Percentiles rank a stretch among this genome's conserved stretches.
Evolutionary conservation across 2,888 invertebrate species (phyloP).

Genomic region (Caenorhabditis angaria): DNA sequence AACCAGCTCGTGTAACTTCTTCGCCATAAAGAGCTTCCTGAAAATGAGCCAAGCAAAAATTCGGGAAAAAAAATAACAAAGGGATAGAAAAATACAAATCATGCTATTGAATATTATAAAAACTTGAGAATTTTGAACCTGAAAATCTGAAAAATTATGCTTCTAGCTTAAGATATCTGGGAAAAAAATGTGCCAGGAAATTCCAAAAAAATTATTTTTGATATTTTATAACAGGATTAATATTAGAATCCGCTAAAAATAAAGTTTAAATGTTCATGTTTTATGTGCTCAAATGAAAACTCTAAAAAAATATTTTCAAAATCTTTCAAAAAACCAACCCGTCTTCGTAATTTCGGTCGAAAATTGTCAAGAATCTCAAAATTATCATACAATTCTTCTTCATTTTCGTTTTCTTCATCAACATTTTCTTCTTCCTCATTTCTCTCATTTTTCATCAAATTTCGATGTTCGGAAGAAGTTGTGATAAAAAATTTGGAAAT

Average conservation of each 20-base stretch:
- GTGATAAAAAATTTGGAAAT: conserved; percentile 42
- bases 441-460: not conserved
- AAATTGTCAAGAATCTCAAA: conserved; percentile 16
- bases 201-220: not conserved
- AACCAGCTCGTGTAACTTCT: conserved; percentile 44
- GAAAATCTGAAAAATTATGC: not conserved
- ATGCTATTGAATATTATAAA: no score
- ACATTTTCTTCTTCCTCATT: not conserved
- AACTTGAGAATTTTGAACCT: conserved; percentile 3
- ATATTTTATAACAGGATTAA: not conserved
- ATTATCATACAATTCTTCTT: conserved; percentile 18
- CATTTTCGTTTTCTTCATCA: conserved; percentile 8
- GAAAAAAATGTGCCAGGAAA: conserved; percentile 4
- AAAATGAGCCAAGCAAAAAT: conserved; percentile 15
- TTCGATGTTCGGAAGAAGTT: not conserved
- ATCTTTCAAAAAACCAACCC: conserved; percentile 14
- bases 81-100: conserved; percentile 3
- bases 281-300: no score
- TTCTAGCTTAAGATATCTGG: not conserved
- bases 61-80: conserved; percentile 13
- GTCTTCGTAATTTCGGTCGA: conserved; percentile 9
- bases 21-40: conserved; percentile 46
- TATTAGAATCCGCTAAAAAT: not conserved
- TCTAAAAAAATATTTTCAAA: not conserved
- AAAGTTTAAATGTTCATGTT: no score